Percentiles rank a stretch among this genome's conserved stretches.
Evolutionary conservation across 2,888 invertebrate species (phyloP).

Genomic region (Pseudoips prasinana): DNA sequence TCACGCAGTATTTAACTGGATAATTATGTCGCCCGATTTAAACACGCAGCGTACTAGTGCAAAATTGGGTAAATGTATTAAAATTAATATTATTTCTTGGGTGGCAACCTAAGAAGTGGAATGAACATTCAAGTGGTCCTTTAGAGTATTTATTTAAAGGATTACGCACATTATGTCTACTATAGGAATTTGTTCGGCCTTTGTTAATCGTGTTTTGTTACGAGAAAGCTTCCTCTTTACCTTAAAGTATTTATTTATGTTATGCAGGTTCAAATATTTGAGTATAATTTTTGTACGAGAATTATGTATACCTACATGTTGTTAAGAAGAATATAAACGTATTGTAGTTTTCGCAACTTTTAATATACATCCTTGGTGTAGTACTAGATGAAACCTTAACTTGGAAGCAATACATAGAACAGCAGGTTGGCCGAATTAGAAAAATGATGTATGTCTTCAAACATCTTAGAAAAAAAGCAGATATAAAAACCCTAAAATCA

Average conservation of each 20-base stretch:
- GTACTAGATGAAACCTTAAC: too few species aligned
- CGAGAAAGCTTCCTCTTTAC: conserved; percentile 31
- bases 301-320: too few species aligned
- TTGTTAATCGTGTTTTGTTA: conserved; percentile 56
- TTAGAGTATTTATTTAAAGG: conserved; percentile 67
- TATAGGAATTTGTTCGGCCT: conserved; percentile 35
- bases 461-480: too few species aligned
- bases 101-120: conserved; percentile 46
- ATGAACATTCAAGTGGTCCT: conserved; percentile 49
- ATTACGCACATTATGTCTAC: conserved; percentile 63
- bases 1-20: conserved; percentile 34
- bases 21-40: conserved; percentile 31
- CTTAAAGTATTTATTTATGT: conserved; percentile 31
- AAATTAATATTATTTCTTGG: conserved; percentile 44
- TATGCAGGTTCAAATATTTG: conserved; percentile 26
- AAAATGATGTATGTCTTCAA: too few species aligned
- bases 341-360: too few species aligned
- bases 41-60: conserved; percentile 35
- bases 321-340: too few species aligned
- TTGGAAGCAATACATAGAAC: too few species aligned
- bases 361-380: too few species aligned
- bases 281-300: conserved; percentile 23
- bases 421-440: too few species aligned
- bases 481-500: too few species aligned
- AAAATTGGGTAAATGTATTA: conserved; percentile 43